Evolutionary conservation across 2,113 vertebrate genomes (phyloP).

Genomic region (Capreolus pygargus): DNA sequence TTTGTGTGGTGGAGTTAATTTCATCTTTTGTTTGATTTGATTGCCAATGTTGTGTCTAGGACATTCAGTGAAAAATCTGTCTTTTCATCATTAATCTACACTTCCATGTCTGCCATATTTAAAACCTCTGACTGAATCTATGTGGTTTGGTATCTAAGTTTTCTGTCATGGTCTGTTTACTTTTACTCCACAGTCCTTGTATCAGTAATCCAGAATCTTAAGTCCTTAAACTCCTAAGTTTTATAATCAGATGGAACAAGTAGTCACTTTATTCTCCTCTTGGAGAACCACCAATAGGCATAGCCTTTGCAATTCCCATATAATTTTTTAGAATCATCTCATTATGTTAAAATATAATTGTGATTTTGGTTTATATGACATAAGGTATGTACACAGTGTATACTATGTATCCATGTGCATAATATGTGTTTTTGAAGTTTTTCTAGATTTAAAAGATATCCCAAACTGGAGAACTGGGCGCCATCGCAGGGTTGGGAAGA

Average conservation of each 20-base stretch:
- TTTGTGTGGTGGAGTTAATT: not conserved
- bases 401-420: not conserved
- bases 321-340: not conserved
- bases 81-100: not conserved
- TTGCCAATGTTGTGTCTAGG: not conserved
- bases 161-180: not conserved
- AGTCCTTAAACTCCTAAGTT: not conserved
- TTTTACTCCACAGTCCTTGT: not conserved
- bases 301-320: not conserved
- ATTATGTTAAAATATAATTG: not conserved
- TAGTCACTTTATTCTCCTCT: not conserved
- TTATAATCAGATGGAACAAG: not conserved
- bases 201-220: too few relatives aligned
- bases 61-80: not conserved
- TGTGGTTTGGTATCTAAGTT: too few relatives aligned
- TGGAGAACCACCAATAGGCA: not conserved
- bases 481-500: accelerated
- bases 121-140: not conserved
- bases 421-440: not conserved
- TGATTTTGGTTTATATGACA: not conserved
- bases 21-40: not conserved
- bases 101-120: not conserved
- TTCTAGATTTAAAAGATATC: not conserved
- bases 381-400: not conserved
- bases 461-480: not conserved